Evolutionary conservation across 2,113 vertebrate species (phyloP), one percentile per base, ranked within the genome.

Genomic region (Craseonycteris thonglongyai): DNA sequence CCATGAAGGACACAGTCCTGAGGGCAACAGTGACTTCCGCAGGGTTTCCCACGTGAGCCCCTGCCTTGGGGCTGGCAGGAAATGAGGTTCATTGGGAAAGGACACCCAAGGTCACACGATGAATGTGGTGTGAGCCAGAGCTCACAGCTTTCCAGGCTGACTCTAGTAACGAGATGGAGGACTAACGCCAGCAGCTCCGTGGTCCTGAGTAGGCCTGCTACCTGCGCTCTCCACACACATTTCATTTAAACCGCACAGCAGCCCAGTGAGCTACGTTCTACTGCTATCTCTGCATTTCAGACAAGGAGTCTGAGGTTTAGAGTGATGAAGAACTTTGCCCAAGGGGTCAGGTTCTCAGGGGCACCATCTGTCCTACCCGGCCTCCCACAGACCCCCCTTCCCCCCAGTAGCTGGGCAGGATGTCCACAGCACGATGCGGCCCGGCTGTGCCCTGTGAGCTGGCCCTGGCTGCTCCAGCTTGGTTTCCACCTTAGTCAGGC

Each of bases 391-490:
- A 71, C 9, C 45, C 38, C 49, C 30, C 22, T 19, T 38, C 38
- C 49, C 30, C 22, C 15, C 54, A 54, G 22, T 21, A 5, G 40
- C 42, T 33, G 10, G 51, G n/a, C 54, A 40, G 56, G 13, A n/a
- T 1, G 3, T 22, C 15, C 61, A 13, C 2, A 0, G 35, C 0
- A 0, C 10, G 0, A 2, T 28, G 33, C 6, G 2, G 40, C 42
- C 33, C 8, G 35, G 51, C 61, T 35, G 88, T 16, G 75, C 40
- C 86, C 49, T 5, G 0, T 10, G 91, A 86, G 45, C 68, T 15
- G 2, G 42, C 30, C 35, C 47, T 28, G 76, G 24, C 26, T 13
- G 28, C 56, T 40, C 21, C 9, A 30, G 16, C 8, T 4, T 15
- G 40, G 22, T 51, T 89, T 82, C 7, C 1, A 30, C 88, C 40